Conservation (phyloP, 2,113 vertebrate genomes). For the Nothobranchius kuhntae region DNA sequence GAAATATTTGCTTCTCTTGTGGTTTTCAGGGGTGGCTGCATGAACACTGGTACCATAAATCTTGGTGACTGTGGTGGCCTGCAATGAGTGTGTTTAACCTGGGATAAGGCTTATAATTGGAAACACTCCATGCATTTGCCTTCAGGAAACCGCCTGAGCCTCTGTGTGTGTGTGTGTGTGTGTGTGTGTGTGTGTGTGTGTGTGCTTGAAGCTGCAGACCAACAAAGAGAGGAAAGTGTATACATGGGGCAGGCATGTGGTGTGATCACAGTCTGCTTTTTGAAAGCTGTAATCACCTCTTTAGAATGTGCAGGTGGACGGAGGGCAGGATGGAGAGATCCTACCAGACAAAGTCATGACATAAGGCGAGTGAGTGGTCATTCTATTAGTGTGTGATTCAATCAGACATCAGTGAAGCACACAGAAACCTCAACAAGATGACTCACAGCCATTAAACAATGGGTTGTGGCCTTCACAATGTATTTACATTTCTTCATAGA, state of each 20-base stretch:
- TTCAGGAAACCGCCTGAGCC: slow-evolving; percentile 69
- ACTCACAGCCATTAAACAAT: slow-evolving; percentile 28
- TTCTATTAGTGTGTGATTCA: slow-evolving; percentile 30
- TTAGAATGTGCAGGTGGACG: slow-evolving; percentile 76
- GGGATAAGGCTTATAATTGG: slow-evolving; percentile 73
- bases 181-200: slow-evolving; percentile 42
- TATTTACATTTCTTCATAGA: not conserved
- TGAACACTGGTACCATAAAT: slow-evolving; percentile 54
- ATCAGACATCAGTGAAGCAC: slow-evolving; percentile 22
- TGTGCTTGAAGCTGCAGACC: slow-evolving; percentile 31
- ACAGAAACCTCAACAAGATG: slow-evolving; percentile 22
- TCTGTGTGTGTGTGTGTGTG: slow-evolving; percentile 36
- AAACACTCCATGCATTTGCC: slow-evolving; percentile 66
- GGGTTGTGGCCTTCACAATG: not conserved
- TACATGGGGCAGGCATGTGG: slow-evolving; percentile 66
- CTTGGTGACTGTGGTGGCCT: slow-evolving; percentile 48
- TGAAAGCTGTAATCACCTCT: slow-evolving; percentile 51
- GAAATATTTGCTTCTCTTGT: slow-evolving; percentile 37
- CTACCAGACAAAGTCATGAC: slow-evolving; percentile 34
- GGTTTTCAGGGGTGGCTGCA: slow-evolving; percentile 24
- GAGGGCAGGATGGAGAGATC: slow-evolving; percentile 42
- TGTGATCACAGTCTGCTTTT: slow-evolving; percentile 60
- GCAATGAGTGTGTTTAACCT: slow-evolving; percentile 57
- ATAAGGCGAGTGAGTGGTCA: slow-evolving; percentile 33
- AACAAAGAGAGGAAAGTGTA: slow-evolving; percentile 81